These are phyloP conservation scores for Centrocercus urophasianus DNA, from an alignment of 2,113 vertebrate species.

Conservation along the genomic window DNA sequence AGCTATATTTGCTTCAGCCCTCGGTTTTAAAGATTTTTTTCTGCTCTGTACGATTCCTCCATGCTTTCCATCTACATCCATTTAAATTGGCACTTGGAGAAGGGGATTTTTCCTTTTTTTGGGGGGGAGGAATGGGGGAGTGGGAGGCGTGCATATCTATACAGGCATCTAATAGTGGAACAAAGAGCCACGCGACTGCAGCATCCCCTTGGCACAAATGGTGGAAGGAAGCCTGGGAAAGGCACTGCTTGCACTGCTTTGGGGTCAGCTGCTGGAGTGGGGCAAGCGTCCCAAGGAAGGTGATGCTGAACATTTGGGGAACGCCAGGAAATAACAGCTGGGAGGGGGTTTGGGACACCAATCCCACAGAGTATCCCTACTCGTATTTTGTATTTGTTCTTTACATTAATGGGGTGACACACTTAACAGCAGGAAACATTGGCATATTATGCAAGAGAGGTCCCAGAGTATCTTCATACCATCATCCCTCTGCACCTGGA, in stretches of 20 bases:
- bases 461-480: background rate
- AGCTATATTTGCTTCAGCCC: conserved; percentile 68
- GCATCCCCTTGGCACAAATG: background rate
- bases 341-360: background rate
- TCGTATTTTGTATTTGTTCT: background rate
- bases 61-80: background rate
- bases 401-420: background rate
- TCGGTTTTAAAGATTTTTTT: conserved; percentile 53
- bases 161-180: conserved; percentile 48
- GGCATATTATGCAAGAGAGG: background rate
- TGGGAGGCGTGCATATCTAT: background rate
- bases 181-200: conserved; percentile 58
- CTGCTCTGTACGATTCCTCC: background rate
- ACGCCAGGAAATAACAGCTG: background rate
- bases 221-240: background rate
- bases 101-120: background rate
- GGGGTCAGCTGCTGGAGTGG: background rate
- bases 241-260: background rate
- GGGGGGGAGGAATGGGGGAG: background rate
- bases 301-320: background rate
- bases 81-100: conserved; percentile 28
- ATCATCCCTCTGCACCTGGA: background rate
- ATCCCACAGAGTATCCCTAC: background rate
- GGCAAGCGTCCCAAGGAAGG: background rate
- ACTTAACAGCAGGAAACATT: rapidly evolving